Evolutionary conservation across 2,113 vertebrate genomes (phyloP).

Genomic region (Sakesphorus luctuosus): DNA sequence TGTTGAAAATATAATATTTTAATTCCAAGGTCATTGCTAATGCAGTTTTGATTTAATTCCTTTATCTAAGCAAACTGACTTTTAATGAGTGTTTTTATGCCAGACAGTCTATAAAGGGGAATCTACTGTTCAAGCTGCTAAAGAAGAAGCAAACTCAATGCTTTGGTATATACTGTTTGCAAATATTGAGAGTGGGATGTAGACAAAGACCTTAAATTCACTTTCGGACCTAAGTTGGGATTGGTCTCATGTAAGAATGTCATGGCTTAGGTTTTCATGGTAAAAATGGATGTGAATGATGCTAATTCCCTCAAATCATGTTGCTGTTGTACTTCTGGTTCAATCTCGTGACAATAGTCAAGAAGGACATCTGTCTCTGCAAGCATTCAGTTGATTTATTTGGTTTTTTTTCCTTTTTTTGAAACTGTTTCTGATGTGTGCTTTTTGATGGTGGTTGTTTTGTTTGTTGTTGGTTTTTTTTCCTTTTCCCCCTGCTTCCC

Average conservation of each 20-base stretch:
- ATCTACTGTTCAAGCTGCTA: neutral
- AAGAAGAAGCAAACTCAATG: neutral
- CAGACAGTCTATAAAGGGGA: neutral
- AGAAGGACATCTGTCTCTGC: neutral
- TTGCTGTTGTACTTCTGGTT: neutral
- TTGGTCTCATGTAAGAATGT: neutral
- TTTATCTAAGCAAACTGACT: slow-evolving; percentile 9
- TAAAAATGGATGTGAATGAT: neutral
- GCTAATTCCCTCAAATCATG: neutral
- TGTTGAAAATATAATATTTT: neutral
- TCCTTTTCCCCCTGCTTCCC: rapidly evolving
- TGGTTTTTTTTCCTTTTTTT: neutral
- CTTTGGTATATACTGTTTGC: neutral
- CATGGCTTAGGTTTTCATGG: neutral
- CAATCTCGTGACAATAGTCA: neutral
- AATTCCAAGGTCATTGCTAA: slow-evolving; percentile 16
- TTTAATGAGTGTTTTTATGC: neutral
- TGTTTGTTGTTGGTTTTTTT: neutral
- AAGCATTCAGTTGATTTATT: neutral
- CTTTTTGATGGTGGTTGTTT: neutral
- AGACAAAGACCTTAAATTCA: neutral
- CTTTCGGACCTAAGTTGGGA: neutral
- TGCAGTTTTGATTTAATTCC: slow-evolving; percentile 33
- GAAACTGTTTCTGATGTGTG: neutral
- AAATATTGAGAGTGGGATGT: neutral